Conservation (phyloP, 1,140 invertebrate genomes). For the Myzus persicae region DNA sequence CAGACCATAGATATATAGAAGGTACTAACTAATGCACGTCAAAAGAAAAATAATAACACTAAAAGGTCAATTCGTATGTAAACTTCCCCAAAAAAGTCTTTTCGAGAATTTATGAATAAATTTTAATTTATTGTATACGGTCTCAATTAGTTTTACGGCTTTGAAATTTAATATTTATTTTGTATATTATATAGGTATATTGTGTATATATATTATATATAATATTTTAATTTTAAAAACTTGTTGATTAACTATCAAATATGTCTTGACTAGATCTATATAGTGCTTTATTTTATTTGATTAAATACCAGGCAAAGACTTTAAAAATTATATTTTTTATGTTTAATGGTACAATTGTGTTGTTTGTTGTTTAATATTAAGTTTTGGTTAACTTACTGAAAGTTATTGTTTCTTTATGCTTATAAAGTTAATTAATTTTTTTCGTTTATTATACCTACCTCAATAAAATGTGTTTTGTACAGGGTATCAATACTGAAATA, state of each 20-base stretch:
- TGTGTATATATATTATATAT: background rate
- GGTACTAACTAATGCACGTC: background rate
- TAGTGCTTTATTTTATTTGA: background rate
- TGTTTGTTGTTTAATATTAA: background rate
- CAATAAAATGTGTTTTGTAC: background rate
- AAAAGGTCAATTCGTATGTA: constrained; percentile 6
- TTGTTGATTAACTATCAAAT: background rate
- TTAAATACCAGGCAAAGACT: background rate
- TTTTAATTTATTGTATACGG: background rate
- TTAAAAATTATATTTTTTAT: background rate
- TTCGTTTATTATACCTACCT: background rate
- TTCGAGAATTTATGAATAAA: background rate
- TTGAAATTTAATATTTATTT: background rate
- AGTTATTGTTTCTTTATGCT: background rate
- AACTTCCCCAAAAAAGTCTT: background rate
- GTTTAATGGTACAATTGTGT: background rate
- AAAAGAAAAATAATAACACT: constrained; percentile 16
- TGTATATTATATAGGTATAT: background rate
- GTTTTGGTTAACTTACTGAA: background rate
- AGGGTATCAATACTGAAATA: background rate
- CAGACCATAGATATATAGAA: background rate
- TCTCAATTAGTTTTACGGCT: background rate
- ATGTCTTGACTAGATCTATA: background rate
- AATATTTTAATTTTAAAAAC: background rate
- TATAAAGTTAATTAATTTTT: background rate